These are phyloP conservation scores for Cabera pusaria DNA, from an alignment of 2,888 invertebrate genomes.

Conservation along the genomic window DNA sequence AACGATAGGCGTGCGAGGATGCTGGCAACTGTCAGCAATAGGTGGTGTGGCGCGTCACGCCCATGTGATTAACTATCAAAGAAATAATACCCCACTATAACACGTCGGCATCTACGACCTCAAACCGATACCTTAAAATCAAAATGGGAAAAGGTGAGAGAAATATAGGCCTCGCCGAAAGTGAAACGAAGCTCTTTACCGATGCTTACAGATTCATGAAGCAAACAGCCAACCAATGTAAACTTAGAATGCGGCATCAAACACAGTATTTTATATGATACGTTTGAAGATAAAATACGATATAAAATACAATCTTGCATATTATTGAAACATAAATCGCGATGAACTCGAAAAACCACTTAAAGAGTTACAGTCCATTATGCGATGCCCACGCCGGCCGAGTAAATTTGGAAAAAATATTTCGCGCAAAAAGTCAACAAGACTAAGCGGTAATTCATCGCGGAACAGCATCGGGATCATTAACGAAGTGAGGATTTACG, in stretches of 20 bases:
- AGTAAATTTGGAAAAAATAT: slow-evolving; percentile 64
- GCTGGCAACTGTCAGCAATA: slow-evolving; percentile 36
- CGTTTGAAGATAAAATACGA: slow-evolving; percentile 49
- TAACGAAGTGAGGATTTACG: slow-evolving; percentile 77
- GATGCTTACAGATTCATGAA: slow-evolving; percentile 18
- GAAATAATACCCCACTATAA: slow-evolving; percentile 34
- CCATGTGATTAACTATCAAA: slow-evolving; percentile 42
- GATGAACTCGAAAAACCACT: slow-evolving; percentile 72
- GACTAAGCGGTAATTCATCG: slow-evolving; percentile 74
- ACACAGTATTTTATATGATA: slow-evolving; percentile 51
- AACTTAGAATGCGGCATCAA: slow-evolving; percentile 41
- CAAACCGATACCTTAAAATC: slow-evolving; percentile 19
- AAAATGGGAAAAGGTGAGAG: slow-evolving; percentile 18
- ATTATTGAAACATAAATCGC: slow-evolving; percentile 71
- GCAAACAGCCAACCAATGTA: slow-evolving; percentile 32
- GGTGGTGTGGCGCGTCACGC: slow-evolving; percentile 42
- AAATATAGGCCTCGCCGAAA: slow-evolving; percentile 8
- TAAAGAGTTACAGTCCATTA: slow-evolving; percentile 67
- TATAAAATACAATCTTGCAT: slow-evolving; percentile 61
- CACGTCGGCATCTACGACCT: slow-evolving; percentile 32
- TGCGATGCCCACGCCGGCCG: slow-evolving; percentile 65
- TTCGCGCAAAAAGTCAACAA: slow-evolving; percentile 69
- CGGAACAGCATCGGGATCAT: slow-evolving; percentile 65
- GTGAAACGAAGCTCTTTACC: slow-evolving; percentile 16
- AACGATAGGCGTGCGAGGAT: slow-evolving; percentile 41